phyloP scores from a whole-genome alignment of 2,113 vertebrate genomes.

The Paratilapia polleni region DNA sequence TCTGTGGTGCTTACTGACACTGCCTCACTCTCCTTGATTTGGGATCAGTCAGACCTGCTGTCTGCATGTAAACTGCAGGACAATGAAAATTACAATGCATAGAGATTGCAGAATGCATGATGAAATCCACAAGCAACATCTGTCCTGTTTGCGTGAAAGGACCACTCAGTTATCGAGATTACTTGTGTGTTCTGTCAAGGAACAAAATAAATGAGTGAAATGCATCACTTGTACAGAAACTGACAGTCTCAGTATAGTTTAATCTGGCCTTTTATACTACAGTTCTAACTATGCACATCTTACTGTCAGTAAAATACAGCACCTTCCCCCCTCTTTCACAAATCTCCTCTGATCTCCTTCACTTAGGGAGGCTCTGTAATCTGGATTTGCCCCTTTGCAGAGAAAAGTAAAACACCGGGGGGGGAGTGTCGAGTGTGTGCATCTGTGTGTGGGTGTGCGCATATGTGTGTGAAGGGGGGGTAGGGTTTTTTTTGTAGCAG shows the following conservation, averaged over 20 bases:
- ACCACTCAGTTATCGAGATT: not conserved
- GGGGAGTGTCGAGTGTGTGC: not conserved
- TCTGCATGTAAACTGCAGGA: slow-evolving; percentile 20
- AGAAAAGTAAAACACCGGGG: slow-evolving; percentile 49
- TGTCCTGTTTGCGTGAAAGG: not conserved
- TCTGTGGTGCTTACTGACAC: slow-evolving; percentile 33
- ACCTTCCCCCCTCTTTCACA: slow-evolving; percentile 41
- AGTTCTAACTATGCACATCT: slow-evolving; percentile 20
- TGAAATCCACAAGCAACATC: slow-evolving; percentile 3
- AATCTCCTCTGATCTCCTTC: slow-evolving; percentile 67
- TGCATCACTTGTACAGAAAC: not conserved
- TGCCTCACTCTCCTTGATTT: slow-evolving; percentile 45
- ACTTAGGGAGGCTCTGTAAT: slow-evolving; percentile 62
- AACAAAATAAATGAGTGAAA: not conserved
- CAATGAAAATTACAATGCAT: slow-evolving; percentile 4
- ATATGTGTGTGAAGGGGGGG: slow-evolving; percentile 29
- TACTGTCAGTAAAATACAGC: slow-evolving; percentile 30
- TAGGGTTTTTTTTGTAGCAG: slow-evolving; percentile 29
- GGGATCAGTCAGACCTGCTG: slow-evolving; percentile 33
- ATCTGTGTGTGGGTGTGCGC: not conserved
- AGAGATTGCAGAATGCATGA: not conserved
- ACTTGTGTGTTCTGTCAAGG: not conserved
- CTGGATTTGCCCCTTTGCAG: slow-evolving; percentile 63
- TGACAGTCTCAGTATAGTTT: not conserved
- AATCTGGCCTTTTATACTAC: not conserved